Evolutionary conservation across 2,888 invertebrate species (phyloP).

Genomic region (Caenorhabditis plicata): DNA sequence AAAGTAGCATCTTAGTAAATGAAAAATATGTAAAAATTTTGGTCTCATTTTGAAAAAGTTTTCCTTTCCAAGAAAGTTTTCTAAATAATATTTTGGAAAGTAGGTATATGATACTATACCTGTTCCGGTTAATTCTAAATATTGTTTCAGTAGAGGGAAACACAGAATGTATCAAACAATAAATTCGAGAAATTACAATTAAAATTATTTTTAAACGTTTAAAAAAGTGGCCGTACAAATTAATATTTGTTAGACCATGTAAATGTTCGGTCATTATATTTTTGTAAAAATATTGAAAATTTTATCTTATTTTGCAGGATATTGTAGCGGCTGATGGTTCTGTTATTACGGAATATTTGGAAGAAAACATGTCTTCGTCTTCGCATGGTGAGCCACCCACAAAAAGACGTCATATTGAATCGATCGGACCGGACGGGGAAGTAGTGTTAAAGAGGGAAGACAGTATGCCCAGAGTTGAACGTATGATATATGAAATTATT

Average conservation of each 20-base stretch:
- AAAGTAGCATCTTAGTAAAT: too few species aligned
- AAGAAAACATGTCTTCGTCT: background rate
- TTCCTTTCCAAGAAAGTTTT: too few species aligned
- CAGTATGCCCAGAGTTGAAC: background rate
- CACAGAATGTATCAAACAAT: too few species aligned
- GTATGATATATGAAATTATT: slow-evolving; percentile 1
- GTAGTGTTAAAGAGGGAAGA: background rate
- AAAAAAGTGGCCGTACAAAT: too few species aligned
- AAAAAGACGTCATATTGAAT: background rate
- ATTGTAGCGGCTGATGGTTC: background rate
- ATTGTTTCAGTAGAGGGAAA: too few species aligned
- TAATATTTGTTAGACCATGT: too few species aligned
- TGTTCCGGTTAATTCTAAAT: too few species aligned
- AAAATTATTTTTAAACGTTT: background rate
- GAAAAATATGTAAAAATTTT: too few species aligned
- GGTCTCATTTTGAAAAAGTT: too few species aligned
- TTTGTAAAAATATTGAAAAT: background rate
- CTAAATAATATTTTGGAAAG: too few species aligned
- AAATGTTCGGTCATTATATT: too few species aligned
- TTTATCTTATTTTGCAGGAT: background rate
- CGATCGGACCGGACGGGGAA: background rate
- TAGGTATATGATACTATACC: too few species aligned
- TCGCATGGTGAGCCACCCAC: background rate
- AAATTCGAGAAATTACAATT: background rate
- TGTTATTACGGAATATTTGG: slow-evolving; percentile 1